phyloP scores from a whole-genome alignment of 2,797 vertebrate genomes.

The Amphiprion clarkii region DNA sequence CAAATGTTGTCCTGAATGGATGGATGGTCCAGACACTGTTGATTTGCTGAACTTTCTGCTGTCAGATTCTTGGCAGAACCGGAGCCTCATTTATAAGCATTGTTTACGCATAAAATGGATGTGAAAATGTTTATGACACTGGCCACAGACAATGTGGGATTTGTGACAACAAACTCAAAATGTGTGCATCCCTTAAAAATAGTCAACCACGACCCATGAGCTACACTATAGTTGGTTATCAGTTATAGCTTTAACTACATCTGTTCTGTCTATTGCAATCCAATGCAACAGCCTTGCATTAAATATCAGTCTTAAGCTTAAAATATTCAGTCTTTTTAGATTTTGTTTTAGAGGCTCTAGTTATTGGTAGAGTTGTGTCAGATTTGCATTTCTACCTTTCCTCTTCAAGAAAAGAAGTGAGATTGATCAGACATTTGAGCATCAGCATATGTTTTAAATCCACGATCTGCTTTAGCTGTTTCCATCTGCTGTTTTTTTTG shows the following conservation, averaged over 20 bases:
- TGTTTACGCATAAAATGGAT: slow-evolving; percentile 39
- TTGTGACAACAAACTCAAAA: slow-evolving; percentile 27
- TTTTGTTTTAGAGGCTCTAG: neutral
- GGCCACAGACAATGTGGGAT: slow-evolving; percentile 20
- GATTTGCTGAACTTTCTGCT: slow-evolving; percentile 32
- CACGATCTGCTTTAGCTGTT: neutral
- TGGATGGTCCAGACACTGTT: slow-evolving; percentile 24
- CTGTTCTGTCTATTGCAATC: neutral
- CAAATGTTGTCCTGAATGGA: slow-evolving; percentile 32
- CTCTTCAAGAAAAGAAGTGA: neutral
- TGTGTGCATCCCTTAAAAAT: slow-evolving; percentile 14
- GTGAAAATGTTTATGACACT: slow-evolving; percentile 37
- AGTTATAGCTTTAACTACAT: neutral
- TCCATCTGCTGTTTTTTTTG: neutral
- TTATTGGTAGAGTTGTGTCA: neutral
- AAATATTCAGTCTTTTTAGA: neutral
- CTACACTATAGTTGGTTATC: neutral
- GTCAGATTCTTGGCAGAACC: slow-evolving; percentile 27
- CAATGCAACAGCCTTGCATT: neutral
- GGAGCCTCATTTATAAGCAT: slow-evolving; percentile 40
- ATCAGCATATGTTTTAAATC: too few species aligned
- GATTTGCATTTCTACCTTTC: neutral
- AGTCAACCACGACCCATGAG: neutral
- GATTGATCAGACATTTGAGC: neutral
- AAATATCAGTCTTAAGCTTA: neutral